Evolutionary conservation across 1,140 invertebrate species (phyloP), one percentile per base, ranked within the genome.

Genomic region (Ceratina calcarata): DNA sequence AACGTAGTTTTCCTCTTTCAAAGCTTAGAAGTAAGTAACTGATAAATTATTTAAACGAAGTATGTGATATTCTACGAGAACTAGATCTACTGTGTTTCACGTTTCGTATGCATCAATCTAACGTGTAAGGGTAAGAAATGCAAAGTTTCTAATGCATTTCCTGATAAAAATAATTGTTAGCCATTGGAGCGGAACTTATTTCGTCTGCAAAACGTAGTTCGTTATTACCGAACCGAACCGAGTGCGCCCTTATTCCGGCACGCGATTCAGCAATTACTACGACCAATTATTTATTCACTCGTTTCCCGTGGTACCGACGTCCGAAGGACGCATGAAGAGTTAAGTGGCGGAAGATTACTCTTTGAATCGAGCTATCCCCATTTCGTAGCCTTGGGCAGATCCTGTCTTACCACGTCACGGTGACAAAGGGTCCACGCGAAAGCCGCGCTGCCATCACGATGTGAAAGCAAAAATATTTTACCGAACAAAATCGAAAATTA

Each of bases 341-440:
- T 74, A 79, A 84, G 55, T 60, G 74, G 27, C 24, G 76, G 70
- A 72, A 67, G 82, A 68, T 85, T 84, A 72, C 58, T 55, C 58
- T 53, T 64, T 58, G 16, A 51, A 64, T 64, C 55, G 27, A 57
- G 51, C 49, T 65, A 51, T 45, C 32, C 55, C 60, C 55, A 84
- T 84, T 80, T 84, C 64, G 37, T 57, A 74, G 20, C 83, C 83
- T 84, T 85, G 72, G 65, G 13, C 27, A 62, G 60, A 85, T 84
- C 65, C 73, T 66, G 68, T 61, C 66, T 81, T 20, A 49, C 64
- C 78, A n/a, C 49, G 72, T 85, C 78, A 84, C 51, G 72, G 24
- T 57, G 72, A 85, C 68, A 76, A 68, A 68, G 37, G 12, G 32
- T 32, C 45, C 37, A 58, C 12, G 12, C 4, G 3, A 71, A 49